Conservation (phyloP, 2,113 vertebrate species). For the Thermophis baileyi region DNA sequence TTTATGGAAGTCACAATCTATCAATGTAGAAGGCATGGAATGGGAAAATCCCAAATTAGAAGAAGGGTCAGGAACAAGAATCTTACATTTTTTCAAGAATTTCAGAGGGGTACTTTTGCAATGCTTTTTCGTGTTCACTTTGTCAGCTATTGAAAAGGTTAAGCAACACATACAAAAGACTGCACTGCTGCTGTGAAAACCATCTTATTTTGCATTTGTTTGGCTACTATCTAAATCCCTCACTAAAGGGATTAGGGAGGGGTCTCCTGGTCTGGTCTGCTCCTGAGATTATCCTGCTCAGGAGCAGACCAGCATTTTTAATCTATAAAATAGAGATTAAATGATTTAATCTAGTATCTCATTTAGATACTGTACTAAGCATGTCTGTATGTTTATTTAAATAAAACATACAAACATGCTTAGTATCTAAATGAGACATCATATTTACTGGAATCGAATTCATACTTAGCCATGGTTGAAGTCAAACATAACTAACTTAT, state of each 20-base stretch:
- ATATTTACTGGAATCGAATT: neutral
- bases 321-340: neutral
- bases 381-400: neutral
- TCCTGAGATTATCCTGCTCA: neutral
- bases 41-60: neutral
- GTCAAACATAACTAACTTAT: neutral
- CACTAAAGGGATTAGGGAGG: neutral
- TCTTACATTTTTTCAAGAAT: neutral
- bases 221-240: neutral
- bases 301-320: neutral
- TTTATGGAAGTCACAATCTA: neutral
- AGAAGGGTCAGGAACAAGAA: neutral
- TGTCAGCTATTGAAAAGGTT: neutral
- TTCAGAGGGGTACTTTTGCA: neutral
- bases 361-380: neutral
- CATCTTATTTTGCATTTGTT: neutral
- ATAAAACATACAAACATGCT: neutral
- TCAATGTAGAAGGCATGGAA: neutral
- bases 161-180: neutral
- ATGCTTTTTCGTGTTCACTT: neutral
- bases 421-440: neutral
- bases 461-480: neutral
- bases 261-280: neutral
- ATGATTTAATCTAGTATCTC: neutral
- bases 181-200: neutral